Evolutionary conservation across 2,797 vertebrate genomes (phyloP), one percentile per base, ranked within the genome.

Genomic region (Heterohyrax brucei): DNA sequence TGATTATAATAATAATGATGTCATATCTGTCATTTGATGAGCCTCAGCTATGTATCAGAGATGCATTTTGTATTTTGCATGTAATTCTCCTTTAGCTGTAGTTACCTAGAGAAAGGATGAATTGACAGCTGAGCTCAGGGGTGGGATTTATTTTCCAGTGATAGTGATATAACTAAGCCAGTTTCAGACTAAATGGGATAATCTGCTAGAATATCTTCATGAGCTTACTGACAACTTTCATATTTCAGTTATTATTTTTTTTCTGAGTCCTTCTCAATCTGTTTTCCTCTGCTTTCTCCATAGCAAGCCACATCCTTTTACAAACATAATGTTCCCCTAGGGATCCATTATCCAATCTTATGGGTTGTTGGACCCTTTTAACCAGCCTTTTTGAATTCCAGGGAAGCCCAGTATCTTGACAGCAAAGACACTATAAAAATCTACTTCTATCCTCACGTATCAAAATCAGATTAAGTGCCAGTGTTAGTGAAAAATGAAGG

Each of bases 351-450:
- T 81, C 39, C 77, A 50, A 30, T 81, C n/a, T 88, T n/a, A 70
- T 1, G 13, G 59, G 39, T 73, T 75, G 44, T 91, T 81, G 62
- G 28, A 48, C 26, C 44, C 10, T 91, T 83, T 16, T 13, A 61
- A 53, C 89, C 83, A 80, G 75, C 10, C 66, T 21, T 50, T 50
- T 77, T 75, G 14, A 80, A 91, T 48, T 28, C 22, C 18, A 96
- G 53, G 14, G 48, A 10, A 75, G 75, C 1, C 30, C 64, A 88
- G 13, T 72, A 44, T 64, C 26, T 93, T 87, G 33, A 62, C 46
- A 86, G 48, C 66, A 89, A 83, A 80, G 64, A 48, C 9, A 79
- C 4, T 46, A 86, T 75, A 85, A 89, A 91, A 87, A 77, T 62
- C 12, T 77, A 64, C 59, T 75, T 88, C 46, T 68, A 77, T 83